Evolutionary conservation across 2,888 invertebrate species (phyloP).

Genomic region (Hyposoter didymator): DNA sequence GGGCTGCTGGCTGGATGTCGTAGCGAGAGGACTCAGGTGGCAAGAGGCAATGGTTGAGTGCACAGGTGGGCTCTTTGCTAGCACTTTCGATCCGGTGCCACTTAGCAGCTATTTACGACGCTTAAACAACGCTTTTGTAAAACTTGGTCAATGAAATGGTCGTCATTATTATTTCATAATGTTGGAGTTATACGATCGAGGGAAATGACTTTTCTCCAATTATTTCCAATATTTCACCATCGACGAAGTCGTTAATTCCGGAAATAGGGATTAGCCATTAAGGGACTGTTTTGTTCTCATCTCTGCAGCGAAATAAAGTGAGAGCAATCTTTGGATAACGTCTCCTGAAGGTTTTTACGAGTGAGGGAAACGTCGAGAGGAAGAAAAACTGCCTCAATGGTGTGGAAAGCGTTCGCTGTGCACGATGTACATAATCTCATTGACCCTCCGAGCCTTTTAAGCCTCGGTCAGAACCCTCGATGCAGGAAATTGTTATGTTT

Average conservation of each 20-base stretch:
- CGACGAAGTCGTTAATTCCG: neutral
- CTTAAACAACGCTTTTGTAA: slow-evolving; percentile 13
- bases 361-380: neutral
- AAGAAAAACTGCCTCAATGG: neutral
- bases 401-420: neutral
- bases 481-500: slow-evolving; percentile 74
- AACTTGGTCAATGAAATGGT: neutral
- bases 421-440: slow-evolving; percentile 33
- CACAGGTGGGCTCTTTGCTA: slow-evolving; percentile 63
- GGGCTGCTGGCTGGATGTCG: neutral
- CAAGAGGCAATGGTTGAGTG: slow-evolving; percentile 45
- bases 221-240: neutral
- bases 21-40: slow-evolving; percentile 60
- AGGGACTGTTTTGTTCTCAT: neutral
- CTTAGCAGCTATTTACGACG: slow-evolving; percentile 33
- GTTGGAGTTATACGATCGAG: neutral
- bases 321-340: neutral
- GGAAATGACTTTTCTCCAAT: neutral
- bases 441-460: slow-evolving; percentile 49
- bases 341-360: neutral
- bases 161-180: neutral
- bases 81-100: slow-evolving; percentile 40
- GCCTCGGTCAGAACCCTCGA: slow-evolving; percentile 60
- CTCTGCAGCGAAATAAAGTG: neutral
- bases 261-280: neutral